Base-by-base conservation (phyloP, 1,140 invertebrate genomes). In the Polypedilum vanderplanki region DNA sequence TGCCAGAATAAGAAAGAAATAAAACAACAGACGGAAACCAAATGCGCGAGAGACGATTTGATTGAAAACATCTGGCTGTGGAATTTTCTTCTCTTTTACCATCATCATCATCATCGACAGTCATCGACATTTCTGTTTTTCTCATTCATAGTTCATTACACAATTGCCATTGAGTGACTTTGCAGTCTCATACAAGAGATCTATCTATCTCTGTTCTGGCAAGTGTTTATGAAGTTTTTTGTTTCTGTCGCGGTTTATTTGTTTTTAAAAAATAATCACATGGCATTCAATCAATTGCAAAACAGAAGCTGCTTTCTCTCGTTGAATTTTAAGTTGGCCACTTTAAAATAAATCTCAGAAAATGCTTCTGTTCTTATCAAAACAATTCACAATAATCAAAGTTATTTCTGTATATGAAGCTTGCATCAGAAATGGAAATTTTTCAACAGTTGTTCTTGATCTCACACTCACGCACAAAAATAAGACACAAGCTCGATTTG, bases 131-230 rank as follows among this genome's bases (percentile, higher is more conserved):
- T 17, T 70, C 17, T 70, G 20, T 70, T 70, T 15, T 12, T 57
- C 46, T 4, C 15, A n/a, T n/a, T 57, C 17, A 70, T 70, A 70
- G 65, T 70, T 70, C 65, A 70, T 22, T 70, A 70, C 17, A 70
- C 65, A 70, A 70, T 70, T 70, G 65, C 65, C 65, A 70, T 70
- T 70, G 65, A 70, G 17, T 70, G 65, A 70, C 65, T 70, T 70
- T 70, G 65, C 20, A 70, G n/a, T 70, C n/a, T n/a, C 20, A 70
- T 70, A 5, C 65, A 70, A 18, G 9, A 22, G 18, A 9, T 20
- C 9, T 20, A 17, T n/a, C 46, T 57, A 4, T 15, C 12, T n/a
- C 65, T 70, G 65, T 17, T 18, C 17, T 10, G 9, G 65, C 17
- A 18, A 70, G 18, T 20, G 65, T 8, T 18, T 20, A 22, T 9